These are phyloP conservation scores for Hyaena hyaena DNA, from an alignment of 2,113 vertebrate species.

Conservation along the genomic window DNA sequence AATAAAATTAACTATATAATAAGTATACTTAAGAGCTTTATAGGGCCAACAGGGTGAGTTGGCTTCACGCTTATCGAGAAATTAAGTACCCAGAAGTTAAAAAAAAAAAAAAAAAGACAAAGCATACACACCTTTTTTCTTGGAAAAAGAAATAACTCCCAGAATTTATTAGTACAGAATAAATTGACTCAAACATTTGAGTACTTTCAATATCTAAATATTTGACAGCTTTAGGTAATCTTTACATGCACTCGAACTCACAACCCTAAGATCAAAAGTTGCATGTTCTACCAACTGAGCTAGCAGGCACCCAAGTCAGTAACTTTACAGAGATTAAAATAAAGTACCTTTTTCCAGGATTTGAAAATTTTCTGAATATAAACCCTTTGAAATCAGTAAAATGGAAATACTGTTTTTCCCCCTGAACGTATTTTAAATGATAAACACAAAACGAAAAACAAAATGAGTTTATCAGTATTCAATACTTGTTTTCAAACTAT, in stretches of 20 bases:
- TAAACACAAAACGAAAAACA: not conserved
- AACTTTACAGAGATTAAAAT: slow-evolving; percentile 24
- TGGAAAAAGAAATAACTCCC: slow-evolving; percentile 36
- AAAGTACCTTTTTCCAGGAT: not conserved
- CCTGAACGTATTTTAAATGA: slow-evolving; percentile 3
- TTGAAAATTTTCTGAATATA: slow-evolving; percentile 48
- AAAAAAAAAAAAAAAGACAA: not conserved
- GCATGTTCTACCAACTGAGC: not conserved
- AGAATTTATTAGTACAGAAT: slow-evolving; percentile 17
- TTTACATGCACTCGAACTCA: not conserved
- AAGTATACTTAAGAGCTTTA: slow-evolving; percentile 47
- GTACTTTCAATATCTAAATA: slow-evolving; percentile 8
- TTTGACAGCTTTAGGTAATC: not conserved
- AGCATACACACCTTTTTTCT: not conserved
- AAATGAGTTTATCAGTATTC: not conserved
- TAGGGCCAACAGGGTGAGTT: not conserved
- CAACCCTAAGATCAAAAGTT: not conserved
- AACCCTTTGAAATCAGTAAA: slow-evolving; percentile 53
- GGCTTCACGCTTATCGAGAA: not conserved
- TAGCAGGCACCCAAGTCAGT: not conserved
- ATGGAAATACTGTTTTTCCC: not conserved
- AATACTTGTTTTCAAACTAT: not conserved
- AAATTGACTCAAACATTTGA: slow-evolving; percentile 37
- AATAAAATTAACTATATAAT: slow-evolving; percentile 14
- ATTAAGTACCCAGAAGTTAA: not conserved